Conservation (phyloP, 2,113 vertebrate species). For the Vimba vimba region DNA sequence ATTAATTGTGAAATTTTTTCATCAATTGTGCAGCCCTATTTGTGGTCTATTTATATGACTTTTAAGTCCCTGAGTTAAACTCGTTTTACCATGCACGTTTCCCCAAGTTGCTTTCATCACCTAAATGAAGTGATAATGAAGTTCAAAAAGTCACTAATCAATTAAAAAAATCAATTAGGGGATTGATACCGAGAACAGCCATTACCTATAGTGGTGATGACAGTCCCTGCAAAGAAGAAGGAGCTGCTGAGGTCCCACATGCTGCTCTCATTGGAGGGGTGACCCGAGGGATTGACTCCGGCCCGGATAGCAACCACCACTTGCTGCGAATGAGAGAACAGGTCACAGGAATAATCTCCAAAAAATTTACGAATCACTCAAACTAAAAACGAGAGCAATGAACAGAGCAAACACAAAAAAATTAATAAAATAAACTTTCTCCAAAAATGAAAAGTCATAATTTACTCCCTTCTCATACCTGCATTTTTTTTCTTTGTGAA, state of each 20-base stretch:
- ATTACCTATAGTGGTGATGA: conserved; percentile 98
- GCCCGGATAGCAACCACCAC: conserved; percentile 93
- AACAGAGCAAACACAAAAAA: too few relatives aligned
- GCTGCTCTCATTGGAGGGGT: conserved; percentile 90
- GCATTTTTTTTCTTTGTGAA: background rate
- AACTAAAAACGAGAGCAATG: background rate
- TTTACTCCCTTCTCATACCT: too few relatives aligned
- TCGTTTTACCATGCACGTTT: background rate
- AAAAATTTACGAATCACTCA: background rate
- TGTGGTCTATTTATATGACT: background rate
- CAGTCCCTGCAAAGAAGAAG: conserved; percentile 99
- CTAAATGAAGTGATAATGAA: background rate
- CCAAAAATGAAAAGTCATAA: too few relatives aligned
- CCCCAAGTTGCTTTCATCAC: background rate
- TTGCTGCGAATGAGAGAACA: conserved; percentile 78
- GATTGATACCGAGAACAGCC: background rate
- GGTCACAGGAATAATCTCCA: background rate
- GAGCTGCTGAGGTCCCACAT: conserved; percentile 99
- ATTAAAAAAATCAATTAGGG: background rate
- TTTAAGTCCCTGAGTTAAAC: background rate
- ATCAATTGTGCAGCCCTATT: background rate
- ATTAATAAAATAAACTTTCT: too few relatives aligned
- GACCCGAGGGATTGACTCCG: conserved; percentile 93
- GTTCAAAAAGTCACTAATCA: background rate
- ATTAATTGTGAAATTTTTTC: background rate